Evolutionary conservation across 2,797 vertebrate species (phyloP).

Genomic region (Sardinella longiceps): DNA sequence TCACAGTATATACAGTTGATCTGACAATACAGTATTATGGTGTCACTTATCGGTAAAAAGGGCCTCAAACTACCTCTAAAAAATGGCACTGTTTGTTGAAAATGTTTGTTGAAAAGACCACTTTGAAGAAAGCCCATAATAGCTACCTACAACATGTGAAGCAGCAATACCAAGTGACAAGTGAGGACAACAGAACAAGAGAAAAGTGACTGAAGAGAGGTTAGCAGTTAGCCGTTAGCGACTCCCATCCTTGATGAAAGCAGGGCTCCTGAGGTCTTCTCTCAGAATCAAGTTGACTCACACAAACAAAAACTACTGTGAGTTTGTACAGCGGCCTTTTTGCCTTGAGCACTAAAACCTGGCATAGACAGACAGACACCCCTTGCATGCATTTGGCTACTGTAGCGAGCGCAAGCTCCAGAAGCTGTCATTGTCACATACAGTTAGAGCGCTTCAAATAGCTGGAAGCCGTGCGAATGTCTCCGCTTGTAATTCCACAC

Average conservation of each 20-base stretch:
- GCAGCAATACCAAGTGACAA: too few species aligned
- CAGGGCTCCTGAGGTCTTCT: not conserved
- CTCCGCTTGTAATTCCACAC: not conserved
- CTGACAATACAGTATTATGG: not conserved
- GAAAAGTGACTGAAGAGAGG: too few species aligned
- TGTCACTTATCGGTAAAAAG: not conserved
- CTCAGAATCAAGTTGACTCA: not conserved
- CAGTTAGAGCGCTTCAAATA: constrained; percentile 8
- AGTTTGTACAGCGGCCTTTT: not conserved
- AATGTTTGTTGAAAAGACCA: not conserved
- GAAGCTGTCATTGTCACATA: not conserved
- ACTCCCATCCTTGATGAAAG: too few species aligned
- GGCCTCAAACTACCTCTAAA: not conserved
- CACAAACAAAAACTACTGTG: not conserved
- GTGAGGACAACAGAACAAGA: too few species aligned
- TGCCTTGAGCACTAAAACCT: not conserved
- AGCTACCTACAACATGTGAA: too few species aligned
- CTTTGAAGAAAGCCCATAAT: not conserved
- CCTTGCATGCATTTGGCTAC: not conserved
- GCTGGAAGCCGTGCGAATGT: not conserved
- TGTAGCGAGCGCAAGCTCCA: too few species aligned
- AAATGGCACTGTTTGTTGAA: not conserved
- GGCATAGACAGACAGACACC: not conserved
- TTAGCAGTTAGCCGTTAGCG: not conserved
- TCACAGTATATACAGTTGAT: not conserved